Base-by-base conservation (phyloP, 1,140 invertebrate genomes). In the Grapholita molesta region DNA sequence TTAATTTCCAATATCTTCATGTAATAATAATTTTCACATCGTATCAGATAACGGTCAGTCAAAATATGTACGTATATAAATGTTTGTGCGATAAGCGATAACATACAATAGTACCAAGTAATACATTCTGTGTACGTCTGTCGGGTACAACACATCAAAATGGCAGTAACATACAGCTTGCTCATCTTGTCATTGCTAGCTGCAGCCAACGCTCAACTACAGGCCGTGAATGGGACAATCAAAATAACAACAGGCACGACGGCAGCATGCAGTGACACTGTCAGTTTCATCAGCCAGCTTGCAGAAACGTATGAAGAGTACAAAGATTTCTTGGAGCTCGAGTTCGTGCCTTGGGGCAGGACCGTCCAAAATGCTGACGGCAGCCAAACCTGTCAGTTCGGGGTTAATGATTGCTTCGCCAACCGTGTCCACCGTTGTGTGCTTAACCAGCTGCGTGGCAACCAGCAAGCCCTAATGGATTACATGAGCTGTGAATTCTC, bases 401-500 rank as follows among this genome's bases (percentile, higher is more conserved):
- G 78, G 6, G 25, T 25, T 0, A 72, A 57, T 5, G 86, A 90
- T 52, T 92, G 90, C 70, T 88, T 79, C 78, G 89, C 84, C 0
- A 91, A 92, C 66, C 78, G 84, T 9, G 73, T 91, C 9, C 88
- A 91, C n/a, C 79, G 87, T 53, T 92, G 90, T 65, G 81, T 72
- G 3, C 57, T 92, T 0, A 66, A 88, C 28, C 66, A 79, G 67
- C 73, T 91, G 21, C 72, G 74, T 11, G 70, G 55, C 0, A 74
- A 90, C 25, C 80, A 84, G 64, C 79, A 78, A 0, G 78, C 76
- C 12, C 82, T 84, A 53, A 42, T 91, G 6, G 61, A 77, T 15
- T 92, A 89, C 68, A 90, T 92, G 79, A 42, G 61, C 28, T 92
- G 91, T 71, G 91, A 92, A 68, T 90, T 85, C 64, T 67, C 71